Evolutionary conservation across 92 coral and sea anemone genomes (phyloP).

Genomic region (Anthopleura xanthogrammica): DNA sequence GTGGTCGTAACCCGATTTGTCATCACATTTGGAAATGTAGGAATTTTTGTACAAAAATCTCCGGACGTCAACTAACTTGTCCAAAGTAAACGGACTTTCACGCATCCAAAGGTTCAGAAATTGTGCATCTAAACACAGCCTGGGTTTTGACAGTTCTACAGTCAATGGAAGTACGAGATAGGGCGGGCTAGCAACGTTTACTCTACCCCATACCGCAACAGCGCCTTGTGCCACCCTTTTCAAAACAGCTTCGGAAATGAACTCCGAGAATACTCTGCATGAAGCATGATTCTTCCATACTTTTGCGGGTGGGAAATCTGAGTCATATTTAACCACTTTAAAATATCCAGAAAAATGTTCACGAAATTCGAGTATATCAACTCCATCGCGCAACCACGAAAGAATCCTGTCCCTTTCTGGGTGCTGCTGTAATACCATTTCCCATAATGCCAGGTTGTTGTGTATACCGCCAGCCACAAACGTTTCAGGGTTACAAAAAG

Average conservation of each 20-base stretch:
- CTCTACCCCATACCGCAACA: slow-evolving; percentile 13
- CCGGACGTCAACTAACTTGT: neutral
- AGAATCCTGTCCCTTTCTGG: neutral
- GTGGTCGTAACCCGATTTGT: slow-evolving; percentile 33
- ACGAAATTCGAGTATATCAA: slow-evolving; percentile 1
- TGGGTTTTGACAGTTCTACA: slow-evolving; percentile 24
- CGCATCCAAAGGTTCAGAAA: slow-evolving; percentile 30
- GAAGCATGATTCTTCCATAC: neutral
- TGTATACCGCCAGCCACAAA: slow-evolving; percentile 27
- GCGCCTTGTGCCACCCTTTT: no score
- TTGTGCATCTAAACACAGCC: slow-evolving; percentile 32
- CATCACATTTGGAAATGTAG: slow-evolving; percentile 26
- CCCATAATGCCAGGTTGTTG: neutral
- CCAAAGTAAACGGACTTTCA: slow-evolving; percentile 10
- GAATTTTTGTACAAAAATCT: slow-evolving; percentile 18
- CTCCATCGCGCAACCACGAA: neutral
- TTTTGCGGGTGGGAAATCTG: slow-evolving; percentile 15
- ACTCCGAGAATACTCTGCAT: no score
- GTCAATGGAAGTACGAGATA: neutral
- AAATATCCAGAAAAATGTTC: slow-evolving; percentile 19
- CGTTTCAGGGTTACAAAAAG: slow-evolving; percentile 13
- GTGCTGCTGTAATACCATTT: neutral
- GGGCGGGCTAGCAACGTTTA: slow-evolving; percentile 16
- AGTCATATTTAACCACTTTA: slow-evolving; percentile 13
- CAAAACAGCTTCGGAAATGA: no score